A percentile compares a stretch with the other conserved stretches of the same genome.
Conservation (phyloP, 2,797 vertebrate species). For the Mycteria americana region DNA sequence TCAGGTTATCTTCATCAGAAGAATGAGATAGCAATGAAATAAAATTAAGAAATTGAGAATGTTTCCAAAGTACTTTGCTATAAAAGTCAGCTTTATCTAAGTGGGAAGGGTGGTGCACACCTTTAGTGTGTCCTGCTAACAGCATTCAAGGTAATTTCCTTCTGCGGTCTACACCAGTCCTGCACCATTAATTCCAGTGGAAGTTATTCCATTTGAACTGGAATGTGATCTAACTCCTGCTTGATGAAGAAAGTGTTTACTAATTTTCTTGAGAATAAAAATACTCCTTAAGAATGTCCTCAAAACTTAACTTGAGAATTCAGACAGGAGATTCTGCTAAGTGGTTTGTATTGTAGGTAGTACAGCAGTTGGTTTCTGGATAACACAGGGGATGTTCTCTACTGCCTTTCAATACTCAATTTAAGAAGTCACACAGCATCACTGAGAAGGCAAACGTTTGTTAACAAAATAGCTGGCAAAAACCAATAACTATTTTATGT, state of each 20-base stretch:
- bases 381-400: not conserved
- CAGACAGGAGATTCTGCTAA: not conserved
- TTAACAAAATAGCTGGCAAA: not conserved
- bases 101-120: not conserved
- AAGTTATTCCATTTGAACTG: not conserved
- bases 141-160: not conserved
- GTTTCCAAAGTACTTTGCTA: not conserved
- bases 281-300: not conserved
- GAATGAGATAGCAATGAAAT: not conserved
- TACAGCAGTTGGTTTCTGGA: not conserved
- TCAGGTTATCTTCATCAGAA: not conserved
- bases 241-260: not conserved
- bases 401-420: not conserved
- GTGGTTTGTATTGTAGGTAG: not conserved
- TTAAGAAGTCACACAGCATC: not conserved
- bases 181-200: not conserved
- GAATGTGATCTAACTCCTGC: not conserved
- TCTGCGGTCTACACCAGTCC: not conserved
- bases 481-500: not conserved
- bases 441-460: not conserved
- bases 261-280: not conserved
- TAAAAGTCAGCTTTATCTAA: not conserved
- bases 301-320: not conserved
- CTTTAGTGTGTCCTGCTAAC: not conserved
- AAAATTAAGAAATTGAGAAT: not conserved